Evolutionary conservation across 2,797 vertebrate genomes (phyloP).

Genomic region (Percopsis omiscomaycus): DNA sequence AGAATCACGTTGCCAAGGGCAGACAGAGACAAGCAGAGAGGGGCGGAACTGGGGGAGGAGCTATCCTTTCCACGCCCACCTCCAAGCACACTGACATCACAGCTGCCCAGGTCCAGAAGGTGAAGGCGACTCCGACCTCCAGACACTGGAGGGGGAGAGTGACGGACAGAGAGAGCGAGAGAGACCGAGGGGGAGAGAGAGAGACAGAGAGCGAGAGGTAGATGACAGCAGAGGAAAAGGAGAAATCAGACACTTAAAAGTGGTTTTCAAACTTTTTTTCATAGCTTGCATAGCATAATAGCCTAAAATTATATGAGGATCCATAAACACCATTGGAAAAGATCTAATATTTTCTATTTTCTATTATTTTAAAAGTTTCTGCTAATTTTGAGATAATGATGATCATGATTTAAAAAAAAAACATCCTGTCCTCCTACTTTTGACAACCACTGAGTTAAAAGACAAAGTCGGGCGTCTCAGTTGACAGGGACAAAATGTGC

Average conservation of each 20-base stretch:
- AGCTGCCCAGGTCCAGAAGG: constrained; percentile 96
- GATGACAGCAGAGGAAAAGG: not conserved
- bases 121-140: constrained; percentile 96
- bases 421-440: too few species aligned
- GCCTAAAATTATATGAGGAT: too few species aligned
- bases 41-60: constrained; percentile 75
- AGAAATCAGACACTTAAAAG: not conserved
- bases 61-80: constrained; percentile 83
- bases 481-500: too few species aligned
- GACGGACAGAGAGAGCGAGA: not conserved
- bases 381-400: too few species aligned
- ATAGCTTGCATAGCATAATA: too few species aligned
- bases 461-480: too few species aligned
- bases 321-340: too few species aligned
- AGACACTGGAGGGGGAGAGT: constrained; percentile 81
- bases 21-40: constrained; percentile 91
- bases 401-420: too few species aligned
- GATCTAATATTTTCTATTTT: too few species aligned
- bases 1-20: constrained; percentile 97
- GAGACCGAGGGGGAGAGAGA: not conserved
- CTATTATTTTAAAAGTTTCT: too few species aligned
- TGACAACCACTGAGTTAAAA: too few species aligned
- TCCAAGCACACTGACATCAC: constrained; percentile 83
- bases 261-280: too few species aligned
- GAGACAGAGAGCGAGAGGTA: not conserved